Evolutionary conservation across 2,113 vertebrate genomes (phyloP).

Genomic region (Platycercus adscitus): DNA sequence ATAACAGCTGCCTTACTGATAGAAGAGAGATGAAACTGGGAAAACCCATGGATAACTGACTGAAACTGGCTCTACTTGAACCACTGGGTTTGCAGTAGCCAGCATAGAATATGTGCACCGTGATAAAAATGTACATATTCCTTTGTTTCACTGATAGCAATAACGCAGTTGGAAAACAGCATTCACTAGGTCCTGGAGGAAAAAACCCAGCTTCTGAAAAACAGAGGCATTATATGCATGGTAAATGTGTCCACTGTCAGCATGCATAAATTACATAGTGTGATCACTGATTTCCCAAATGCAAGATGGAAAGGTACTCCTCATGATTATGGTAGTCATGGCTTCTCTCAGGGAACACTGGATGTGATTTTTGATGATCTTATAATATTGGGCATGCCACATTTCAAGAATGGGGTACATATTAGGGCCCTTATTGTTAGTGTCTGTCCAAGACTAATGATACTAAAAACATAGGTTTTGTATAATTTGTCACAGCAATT

Average conservation of each 20-base stretch:
- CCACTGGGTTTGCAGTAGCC: neutral
- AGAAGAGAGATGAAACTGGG: neutral
- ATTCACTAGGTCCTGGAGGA: neutral
- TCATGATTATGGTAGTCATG: neutral
- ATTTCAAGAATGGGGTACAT: neutral
- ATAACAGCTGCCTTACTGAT: neutral
- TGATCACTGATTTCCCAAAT: neutral
- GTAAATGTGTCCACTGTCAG: neutral
- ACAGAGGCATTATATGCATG: neutral
- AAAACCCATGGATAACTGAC: neutral
- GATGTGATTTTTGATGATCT: neutral
- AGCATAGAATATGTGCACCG: fast-evolving
- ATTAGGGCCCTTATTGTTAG: neutral
- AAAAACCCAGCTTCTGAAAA: neutral
- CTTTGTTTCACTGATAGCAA: neutral
- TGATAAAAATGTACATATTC: neutral
- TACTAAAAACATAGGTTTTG: neutral
- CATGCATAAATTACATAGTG: neutral
- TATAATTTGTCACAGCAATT: neutral
- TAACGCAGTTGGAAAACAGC: neutral
- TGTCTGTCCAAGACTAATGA: neutral
- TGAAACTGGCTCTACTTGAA: neutral
- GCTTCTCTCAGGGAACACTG: neutral
- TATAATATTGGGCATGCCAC: neutral
- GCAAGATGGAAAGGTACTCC: neutral